Conservation (phyloP, 2,888 invertebrate genomes). For the Acanthococcus lagerstroemiae region DNA sequence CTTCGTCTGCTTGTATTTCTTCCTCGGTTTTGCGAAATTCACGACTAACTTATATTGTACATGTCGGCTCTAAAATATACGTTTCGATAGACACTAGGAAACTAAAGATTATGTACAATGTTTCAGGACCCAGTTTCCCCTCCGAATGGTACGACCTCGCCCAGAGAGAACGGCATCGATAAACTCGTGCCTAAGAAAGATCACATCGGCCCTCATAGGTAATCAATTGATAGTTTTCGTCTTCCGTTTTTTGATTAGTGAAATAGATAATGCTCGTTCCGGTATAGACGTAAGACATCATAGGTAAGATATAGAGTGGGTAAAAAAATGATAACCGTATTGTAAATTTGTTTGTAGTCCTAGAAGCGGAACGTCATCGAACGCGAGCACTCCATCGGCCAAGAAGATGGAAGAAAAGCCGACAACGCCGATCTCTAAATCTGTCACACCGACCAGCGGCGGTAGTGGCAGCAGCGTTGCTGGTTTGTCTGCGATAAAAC, state of each 20-base stretch:
- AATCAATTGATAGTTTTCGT: no score
- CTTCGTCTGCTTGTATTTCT: background rate
- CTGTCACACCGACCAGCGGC: constrained; percentile 71
- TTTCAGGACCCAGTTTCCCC: constrained; percentile 63
- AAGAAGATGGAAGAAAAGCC: constrained; percentile 82
- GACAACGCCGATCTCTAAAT: constrained; percentile 81
- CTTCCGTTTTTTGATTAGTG: no score
- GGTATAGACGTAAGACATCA: no score
- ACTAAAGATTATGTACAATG: no score
- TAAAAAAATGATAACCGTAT: no score
- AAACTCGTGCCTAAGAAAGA: constrained; percentile 68
- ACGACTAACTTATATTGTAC: no score
- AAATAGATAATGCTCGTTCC: background rate
- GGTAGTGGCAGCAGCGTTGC: constrained; percentile 47
- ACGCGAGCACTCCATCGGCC: constrained; percentile 80
- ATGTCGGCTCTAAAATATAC: no score
- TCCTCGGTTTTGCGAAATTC: background rate
- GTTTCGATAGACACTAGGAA: no score
- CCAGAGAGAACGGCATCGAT: constrained; percentile 75
- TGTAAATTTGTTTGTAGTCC: no score
- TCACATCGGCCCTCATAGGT: constrained; percentile 57
- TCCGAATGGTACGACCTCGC: constrained; percentile 73
- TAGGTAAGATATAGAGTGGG: background rate
- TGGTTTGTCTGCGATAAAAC: constrained; percentile 46
- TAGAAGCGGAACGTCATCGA: constrained; percentile 77